Percentiles rank a stretch among this genome's conserved stretches.
Conservation (phyloP, 2,888 invertebrate species). For the Lymantria dispar region DNA sequence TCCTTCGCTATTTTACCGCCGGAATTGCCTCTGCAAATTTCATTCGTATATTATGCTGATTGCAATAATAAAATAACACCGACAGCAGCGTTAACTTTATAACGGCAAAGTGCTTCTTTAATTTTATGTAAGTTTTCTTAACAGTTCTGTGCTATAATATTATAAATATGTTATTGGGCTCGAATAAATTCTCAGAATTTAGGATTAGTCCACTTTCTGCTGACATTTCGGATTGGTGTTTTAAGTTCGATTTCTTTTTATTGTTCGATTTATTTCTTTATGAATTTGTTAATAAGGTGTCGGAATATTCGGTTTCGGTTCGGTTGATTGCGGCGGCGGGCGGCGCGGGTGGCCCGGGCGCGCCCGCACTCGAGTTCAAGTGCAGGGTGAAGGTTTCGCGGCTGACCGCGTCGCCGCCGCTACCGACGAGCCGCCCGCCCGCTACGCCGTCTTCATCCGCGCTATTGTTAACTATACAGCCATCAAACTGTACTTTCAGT, state of each 20-base stretch:
- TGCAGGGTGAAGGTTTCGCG: slow-evolving; percentile 76
- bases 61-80: slow-evolving; percentile 29
- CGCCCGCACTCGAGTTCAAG: slow-evolving; percentile 66
- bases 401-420: slow-evolving; percentile 18
- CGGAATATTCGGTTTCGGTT: slow-evolving; percentile 53
- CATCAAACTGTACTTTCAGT: slow-evolving; percentile 14
- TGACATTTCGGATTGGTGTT: not conserved
- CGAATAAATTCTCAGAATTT: not conserved
- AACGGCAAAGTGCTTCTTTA: slow-evolving; percentile 6
- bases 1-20: slow-evolving; percentile 30
- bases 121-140: slow-evolving; percentile 10
- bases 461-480: slow-evolving; percentile 17
- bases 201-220: not conserved
- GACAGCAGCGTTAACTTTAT: slow-evolving; percentile 13
- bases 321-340: slow-evolving; percentile 65
- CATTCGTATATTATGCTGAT: slow-evolving; percentile 28
- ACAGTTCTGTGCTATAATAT: not conserved
- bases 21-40: slow-evolving; percentile 33
- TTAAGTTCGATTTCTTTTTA: slow-evolving; percentile 1
- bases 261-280: not conserved
- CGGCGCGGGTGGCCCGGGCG: slow-evolving; percentile 37
- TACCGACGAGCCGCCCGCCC: slow-evolving; percentile 14
- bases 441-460: slow-evolving; percentile 14
- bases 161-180: not conserved
- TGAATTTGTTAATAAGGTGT: slow-evolving; percentile 22